These are phyloP conservation scores for Trachelus iudaicus DNA, from an alignment of 2,888 invertebrate species.

Conservation along the genomic window DNA sequence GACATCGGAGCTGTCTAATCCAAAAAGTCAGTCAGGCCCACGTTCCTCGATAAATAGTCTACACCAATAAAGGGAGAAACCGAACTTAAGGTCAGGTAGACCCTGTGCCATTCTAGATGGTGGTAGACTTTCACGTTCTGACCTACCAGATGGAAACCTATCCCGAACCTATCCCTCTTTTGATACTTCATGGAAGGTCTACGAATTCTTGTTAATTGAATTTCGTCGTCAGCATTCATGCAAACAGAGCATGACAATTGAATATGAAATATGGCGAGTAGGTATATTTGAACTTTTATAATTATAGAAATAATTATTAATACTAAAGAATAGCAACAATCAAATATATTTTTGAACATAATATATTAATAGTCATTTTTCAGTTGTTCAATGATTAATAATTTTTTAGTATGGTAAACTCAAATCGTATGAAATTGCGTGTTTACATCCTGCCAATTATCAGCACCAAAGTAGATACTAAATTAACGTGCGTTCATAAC, in stretches of 20 bases:
- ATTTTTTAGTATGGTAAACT: neutral
- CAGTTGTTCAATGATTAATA: neutral
- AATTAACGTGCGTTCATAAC: neutral
- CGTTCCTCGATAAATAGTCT: neutral
- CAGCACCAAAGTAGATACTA: neutral
- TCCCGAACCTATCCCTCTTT: neutral
- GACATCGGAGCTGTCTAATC: neutral
- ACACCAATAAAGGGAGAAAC: neutral
- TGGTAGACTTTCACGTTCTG: neutral
- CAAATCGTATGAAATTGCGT: neutral
- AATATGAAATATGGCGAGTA: neutral
- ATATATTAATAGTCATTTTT: neutral
- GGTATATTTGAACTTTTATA: neutral
- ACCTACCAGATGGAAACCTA: neutral
- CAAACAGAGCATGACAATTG: too few relatives aligned
- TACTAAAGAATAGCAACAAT: neutral
- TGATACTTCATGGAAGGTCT: slow-evolving; percentile 10
- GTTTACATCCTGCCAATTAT: neutral
- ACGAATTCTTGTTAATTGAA: slow-evolving; percentile 38
- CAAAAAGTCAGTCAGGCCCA: neutral
- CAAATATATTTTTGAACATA: neutral
- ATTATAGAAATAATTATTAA: neutral
- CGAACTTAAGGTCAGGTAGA: neutral
- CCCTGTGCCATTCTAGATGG: neutral
- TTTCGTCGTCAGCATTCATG: slow-evolving; percentile 19